Base-by-base conservation (phyloP, 2,797 vertebrate genomes). In the Emys orbicularis region DNA sequence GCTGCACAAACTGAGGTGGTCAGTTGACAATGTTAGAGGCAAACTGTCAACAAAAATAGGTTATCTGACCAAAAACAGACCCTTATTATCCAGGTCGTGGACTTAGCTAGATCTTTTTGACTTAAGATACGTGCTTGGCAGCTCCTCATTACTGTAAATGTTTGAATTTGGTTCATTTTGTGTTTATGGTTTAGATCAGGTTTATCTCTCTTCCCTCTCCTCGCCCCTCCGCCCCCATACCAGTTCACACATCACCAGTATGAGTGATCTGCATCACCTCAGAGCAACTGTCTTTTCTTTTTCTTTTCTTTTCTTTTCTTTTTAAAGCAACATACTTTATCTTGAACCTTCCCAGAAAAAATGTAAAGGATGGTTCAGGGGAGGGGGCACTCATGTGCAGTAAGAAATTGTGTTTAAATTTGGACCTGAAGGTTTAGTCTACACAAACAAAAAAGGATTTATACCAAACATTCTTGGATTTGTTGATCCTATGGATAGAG, bases 231-330 rank as follows among this genome's bases (percentile, higher is more conserved):
- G 2, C 23, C n/a, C 10, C 34, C 6, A 21, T 37, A 74, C 23
- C 3, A 18, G 8, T 74, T 54, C 50, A 68, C 61, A 68, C 8
- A 31, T 57, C 56, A 84, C 5, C n/a, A 41, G 25, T 10, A 37
- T 68, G 27, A 72, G 12, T 29, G 68, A 50, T 6, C 50, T 37
- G 16, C 18, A 41, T 79, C 1, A 23, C 23, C 91, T 92, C 10
- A 80, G 5, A 18, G 25, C 2, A 89, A 8, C 0, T 76, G 90
- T 49, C 16, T 0, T 93, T 77, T 37, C 37, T 37, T 41, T 41
- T 41, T 41, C 41, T 41, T 41, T 41, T 84, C 87, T 8, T 27
- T 96, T 76, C 79, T 92, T 94, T 85, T 83, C 9, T 84, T n/a
- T 49, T 34, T 90, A n/a, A 84, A 81, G 6, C 5, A 83, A 61